Evolutionary conservation across 30 jellyfish, hydroid and myxozoan species (phyloP), one percentile per base, ranked within the genome.

Genomic region (Clytia hemisphaerica): DNA sequence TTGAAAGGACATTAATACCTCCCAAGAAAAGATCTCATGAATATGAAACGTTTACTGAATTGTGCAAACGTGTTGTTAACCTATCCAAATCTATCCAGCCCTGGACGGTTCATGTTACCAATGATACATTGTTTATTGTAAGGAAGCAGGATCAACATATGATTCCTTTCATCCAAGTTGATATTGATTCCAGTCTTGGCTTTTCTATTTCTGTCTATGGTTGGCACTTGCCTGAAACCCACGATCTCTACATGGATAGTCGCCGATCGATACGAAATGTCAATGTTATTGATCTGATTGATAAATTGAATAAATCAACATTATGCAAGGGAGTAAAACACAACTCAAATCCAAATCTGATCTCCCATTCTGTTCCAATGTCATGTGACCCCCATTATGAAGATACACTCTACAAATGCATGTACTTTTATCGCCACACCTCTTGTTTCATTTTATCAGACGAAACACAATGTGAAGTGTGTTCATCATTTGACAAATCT

Each of bases 111-210:
- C 25, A 50, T 12, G 26, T 21, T 10, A 10, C 6, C 24, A 10
- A 50, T 50, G 65, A 50, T 21, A 10, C 30, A 30, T 6, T 50
- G n/a, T n/a, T n/a, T n/a, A 10, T 50, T 50, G 10, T 21, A 6
- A 50, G 24, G 24, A 6, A 10, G 25, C 10, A 9, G n/a, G 53
- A 40, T 40, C 6, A 50, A 6, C 10, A 50, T 7, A 50, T 12
- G 30, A 10, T 40, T 40, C 53, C 53, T 40, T 16, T 7, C 10
- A 10, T 40, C 10, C 15, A 40, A 40, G n/a, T 40, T 40, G n/a
- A 9, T 40, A 46, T 45, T 45, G 80, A 67, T 67, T 67, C 45
- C 28, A 67, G 80, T 28, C 69, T 67, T 44, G 80, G 54, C 29
- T 40, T 2, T 22, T n/a, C 6, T 16, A 25, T 67, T 16, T 12